phyloP scores from a whole-genome alignment of 2,797 vertebrate genomes.

The Mormyrus proboscirostris region DNA sequence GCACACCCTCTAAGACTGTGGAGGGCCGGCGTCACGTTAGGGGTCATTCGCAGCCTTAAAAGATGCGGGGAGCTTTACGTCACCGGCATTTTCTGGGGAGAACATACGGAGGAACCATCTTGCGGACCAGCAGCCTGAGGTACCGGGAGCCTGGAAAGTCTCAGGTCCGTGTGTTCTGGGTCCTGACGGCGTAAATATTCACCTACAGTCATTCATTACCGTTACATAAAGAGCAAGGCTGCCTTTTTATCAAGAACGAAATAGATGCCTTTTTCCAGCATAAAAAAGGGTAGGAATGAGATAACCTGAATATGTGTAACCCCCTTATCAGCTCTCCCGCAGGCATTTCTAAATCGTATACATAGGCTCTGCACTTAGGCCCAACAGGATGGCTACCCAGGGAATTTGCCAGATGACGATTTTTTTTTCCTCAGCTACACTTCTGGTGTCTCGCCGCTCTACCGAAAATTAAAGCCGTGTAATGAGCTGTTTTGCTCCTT shows the following conservation, averaged over 20 bases:
- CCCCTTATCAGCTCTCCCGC: neutral
- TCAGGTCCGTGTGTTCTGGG: neutral
- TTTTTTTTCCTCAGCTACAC: neutral
- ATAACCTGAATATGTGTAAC: neutral
- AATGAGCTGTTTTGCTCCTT: neutral
- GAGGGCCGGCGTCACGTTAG: conserved; percentile 54
- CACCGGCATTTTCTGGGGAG: conserved; percentile 37
- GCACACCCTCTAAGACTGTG: conserved; percentile 38
- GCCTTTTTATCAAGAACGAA: conserved; percentile 4
- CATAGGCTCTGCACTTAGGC: neutral
- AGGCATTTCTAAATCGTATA: neutral
- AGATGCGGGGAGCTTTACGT: conserved; percentile 67
- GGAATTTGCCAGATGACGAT: neutral
- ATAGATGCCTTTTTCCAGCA: neutral
- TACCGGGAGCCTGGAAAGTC: neutral
- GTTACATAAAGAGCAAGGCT: conserved; percentile 15
- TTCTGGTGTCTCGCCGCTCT: neutral
- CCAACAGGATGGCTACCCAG: neutral
- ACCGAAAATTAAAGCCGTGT: neutral
- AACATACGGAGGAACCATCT: conserved; percentile 40
- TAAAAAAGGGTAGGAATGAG: neutral
- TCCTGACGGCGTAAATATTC: neutral
- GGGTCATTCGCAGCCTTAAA: conserved; percentile 72
- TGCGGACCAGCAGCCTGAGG: conserved; percentile 9
- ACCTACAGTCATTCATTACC: neutral